These are phyloP conservation scores for Onychorhynchus coronatus DNA, from an alignment of 2,113 vertebrate species.

Conservation along the genomic window DNA sequence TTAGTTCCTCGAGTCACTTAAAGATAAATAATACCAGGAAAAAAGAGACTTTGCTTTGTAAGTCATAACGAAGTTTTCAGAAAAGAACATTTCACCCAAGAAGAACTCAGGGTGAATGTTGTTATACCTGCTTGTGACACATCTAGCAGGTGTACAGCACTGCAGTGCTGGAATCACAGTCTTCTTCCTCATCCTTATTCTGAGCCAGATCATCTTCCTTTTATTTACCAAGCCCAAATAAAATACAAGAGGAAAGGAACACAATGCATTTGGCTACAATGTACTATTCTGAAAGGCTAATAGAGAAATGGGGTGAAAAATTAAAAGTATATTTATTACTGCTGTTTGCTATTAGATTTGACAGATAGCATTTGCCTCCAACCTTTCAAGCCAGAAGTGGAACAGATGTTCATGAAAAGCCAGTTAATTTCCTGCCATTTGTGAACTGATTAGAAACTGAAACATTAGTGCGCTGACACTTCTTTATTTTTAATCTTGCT, in stretches of 20 bases:
- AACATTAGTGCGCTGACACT: conserved; percentile 32
- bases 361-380: conserved; percentile 62
- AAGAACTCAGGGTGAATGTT: accelerated
- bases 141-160: neutral
- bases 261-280: neutral
- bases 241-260: neutral
- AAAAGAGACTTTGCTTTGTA: neutral
- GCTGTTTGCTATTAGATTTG: conserved; percentile 48
- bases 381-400: conserved; percentile 65
- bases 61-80: neutral
- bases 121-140: neutral
- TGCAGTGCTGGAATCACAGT: neutral
- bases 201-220: neutral
- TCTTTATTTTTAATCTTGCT: conserved; percentile 34
- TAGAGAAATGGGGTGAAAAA: neutral
- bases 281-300: neutral
- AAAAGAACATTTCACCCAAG: neutral
- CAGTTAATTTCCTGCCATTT: conserved; percentile 71
- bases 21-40: neutral
- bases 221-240: neutral
- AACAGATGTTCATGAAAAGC: conserved; percentile 70
- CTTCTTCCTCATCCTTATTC: neutral
- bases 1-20: neutral
- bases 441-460: conserved; percentile 64
- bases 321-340: conserved; percentile 30